Base-by-base conservation (phyloP, 2,797 vertebrate genomes). In the Catharus ustulatus region DNA sequence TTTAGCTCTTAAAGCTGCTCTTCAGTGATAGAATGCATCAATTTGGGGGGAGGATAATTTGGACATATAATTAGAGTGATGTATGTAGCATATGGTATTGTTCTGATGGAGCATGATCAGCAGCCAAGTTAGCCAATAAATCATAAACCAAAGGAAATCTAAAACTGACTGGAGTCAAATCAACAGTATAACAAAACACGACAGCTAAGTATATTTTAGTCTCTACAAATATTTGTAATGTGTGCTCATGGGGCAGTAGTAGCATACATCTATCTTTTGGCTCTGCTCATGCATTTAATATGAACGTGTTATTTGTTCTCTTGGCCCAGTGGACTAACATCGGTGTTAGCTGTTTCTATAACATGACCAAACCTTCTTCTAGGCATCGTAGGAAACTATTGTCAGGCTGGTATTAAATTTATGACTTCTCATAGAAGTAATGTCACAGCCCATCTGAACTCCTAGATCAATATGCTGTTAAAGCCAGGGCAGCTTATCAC, bases 161-260 rank as follows among this genome's bases (percentile, higher is more conserved):
- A 64, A 89, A 95, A 87, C 46, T 86, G 94, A 71, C 77, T 89
- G 51, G 78, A 96, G 81, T 93, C 86, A 91, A 81, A 96, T 84
- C 91, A 95, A 62, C 89, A 79, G 26, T 19, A 17, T 76, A 95
- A 86, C 82, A 95, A 82, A 95, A 94, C 81, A 71, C 0, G 55
- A 90, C 93, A 94, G 84, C 91, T 54, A 36, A 52, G 78, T 89
- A 17, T 93, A 90, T 95, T 96, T 89, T 93, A 79, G 81, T 93
- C 76, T 76, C 68, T 88, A 91, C 81, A 95, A 66, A 95, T 97
- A 95, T 92, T 97, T 97, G 66, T 90, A 93, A 91, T 63, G 36
- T 88, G 79, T 66, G 86, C 38, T 91, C 64, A 29, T 59, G 94
- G 91, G 89, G 76, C 32, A 26, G 21, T 84, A 72, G 89, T 82